Base-by-base conservation (phyloP, 2,113 vertebrate species). In the Dromas ardeola region DNA sequence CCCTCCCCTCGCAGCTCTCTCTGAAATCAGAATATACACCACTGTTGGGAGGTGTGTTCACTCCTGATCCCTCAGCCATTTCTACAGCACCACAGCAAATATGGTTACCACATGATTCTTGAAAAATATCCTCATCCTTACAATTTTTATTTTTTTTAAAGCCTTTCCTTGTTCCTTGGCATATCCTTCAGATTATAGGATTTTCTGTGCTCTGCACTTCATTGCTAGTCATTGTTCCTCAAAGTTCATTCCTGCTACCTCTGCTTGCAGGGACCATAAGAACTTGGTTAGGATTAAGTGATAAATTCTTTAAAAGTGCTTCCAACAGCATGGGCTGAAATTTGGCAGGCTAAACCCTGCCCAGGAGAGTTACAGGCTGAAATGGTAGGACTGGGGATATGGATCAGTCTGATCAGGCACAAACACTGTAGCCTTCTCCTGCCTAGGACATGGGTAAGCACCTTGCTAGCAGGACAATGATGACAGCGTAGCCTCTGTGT, bases 401-500 rank as follows among this genome's bases (percentile, higher is more conserved):
- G 26, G n/a, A 52, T 59, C 19, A 15, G 34, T 72, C 38, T n/a
- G 12, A 34, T n/a, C 30, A 70, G 59, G 21, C 18, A 87, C 14
- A 10, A 42, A 42, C 15, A 17, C 3, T 47, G 42, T 49, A 59
- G 19, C 30, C 65, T 78, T 56, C 40, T 88, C 21, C 67, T 70
- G 38, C 27, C 55, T 30, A 12, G 47, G 20, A 83, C 15, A 14
- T 1, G 27, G 20, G 22, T 15, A 61, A 73, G 36, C 9, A 73
- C 36, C 21, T 15, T 1, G 1, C 50, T 40, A 62, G 32, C 16
- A 59, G 52, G 29, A 49, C 1, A 1, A 12, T 0, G 3, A 29
- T 4, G 34, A 19, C 6, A 12, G 14, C 3, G 30, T 15, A 40
- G 23, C 29, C 36, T 72, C 61, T 70, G 30, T 29, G 8, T 30